Evolutionary conservation across 2,797 vertebrate species (phyloP).

Genomic region (Margarornis squamiger): DNA sequence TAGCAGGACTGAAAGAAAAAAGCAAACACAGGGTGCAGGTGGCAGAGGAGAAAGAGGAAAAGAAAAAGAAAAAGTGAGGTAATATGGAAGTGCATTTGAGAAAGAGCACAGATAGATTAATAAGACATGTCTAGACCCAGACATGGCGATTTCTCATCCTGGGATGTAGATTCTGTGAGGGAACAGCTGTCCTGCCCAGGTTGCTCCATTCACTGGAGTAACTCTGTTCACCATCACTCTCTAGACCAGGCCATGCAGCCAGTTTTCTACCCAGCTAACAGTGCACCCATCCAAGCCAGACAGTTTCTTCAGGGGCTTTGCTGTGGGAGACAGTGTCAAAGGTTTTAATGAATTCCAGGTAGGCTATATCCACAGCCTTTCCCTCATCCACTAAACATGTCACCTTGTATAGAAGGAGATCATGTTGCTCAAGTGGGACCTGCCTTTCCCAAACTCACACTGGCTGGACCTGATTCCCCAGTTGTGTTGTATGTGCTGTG

Average conservation of each 20-base stretch:
- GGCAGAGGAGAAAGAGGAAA: background rate
- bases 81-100: background rate
- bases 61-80: background rate
- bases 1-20: background rate
- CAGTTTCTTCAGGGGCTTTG: background rate
- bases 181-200: background rate
- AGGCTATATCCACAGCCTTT: background rate
- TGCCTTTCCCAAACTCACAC: background rate
- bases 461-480: background rate
- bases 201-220: background rate
- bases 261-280: background rate
- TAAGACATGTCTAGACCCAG: background rate
- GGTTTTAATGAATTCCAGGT: background rate
- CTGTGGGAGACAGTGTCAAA: background rate
- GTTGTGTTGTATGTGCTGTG: background rate
- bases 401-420: background rate
- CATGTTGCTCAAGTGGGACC: background rate
- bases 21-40: background rate
- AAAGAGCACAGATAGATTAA: background rate
- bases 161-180: fast-evolving
- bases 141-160: background rate
- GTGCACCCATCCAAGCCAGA: background rate
- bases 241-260: no score
- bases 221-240: background rate
- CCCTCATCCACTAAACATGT: background rate